Conservation (phyloP, 1,140 invertebrate species). For the Amphibalanus amphitrite region DNA sequence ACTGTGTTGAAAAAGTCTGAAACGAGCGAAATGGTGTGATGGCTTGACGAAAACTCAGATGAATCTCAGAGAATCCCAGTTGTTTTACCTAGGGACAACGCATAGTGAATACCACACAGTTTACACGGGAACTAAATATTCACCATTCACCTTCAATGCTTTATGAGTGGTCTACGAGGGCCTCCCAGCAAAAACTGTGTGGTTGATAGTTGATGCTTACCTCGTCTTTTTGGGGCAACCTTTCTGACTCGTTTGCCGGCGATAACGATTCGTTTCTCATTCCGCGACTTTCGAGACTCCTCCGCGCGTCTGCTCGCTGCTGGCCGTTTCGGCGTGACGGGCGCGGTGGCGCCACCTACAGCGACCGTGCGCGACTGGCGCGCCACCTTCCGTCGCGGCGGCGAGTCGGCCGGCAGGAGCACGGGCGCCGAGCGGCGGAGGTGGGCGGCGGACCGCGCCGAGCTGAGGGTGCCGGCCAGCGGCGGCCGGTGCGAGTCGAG, state of each 20-base stretch:
- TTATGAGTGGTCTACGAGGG: no score
- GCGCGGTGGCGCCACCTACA: not conserved
- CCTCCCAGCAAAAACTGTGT: no score
- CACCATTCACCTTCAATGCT: no score
- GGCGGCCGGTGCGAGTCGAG: not conserved
- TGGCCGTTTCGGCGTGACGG: not conserved
- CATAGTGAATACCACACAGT: no score
- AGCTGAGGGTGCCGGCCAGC: not conserved
- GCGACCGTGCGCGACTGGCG: not conserved
- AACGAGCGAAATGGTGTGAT: no score
- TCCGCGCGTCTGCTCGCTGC: not conserved
- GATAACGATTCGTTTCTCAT: not conserved
- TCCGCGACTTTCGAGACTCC: not conserved
- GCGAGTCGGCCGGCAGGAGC: not conserved
- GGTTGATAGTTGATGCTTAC: not conserved
- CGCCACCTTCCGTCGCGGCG: not conserved
- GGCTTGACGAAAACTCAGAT: no score
- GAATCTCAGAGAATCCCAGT: no score
- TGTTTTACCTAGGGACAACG: no score
- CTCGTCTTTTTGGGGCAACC: not conserved
- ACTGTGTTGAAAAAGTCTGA: not conserved
- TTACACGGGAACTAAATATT: no score
- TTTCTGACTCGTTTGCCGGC: not conserved
- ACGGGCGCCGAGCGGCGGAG: slow-evolving; percentile 1
- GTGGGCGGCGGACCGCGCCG: no score